Percentiles rank a stretch among this genome's conserved stretches.
Conservation (phyloP, 2,113 vertebrate genomes). For the Lates calcarifer region DNA sequence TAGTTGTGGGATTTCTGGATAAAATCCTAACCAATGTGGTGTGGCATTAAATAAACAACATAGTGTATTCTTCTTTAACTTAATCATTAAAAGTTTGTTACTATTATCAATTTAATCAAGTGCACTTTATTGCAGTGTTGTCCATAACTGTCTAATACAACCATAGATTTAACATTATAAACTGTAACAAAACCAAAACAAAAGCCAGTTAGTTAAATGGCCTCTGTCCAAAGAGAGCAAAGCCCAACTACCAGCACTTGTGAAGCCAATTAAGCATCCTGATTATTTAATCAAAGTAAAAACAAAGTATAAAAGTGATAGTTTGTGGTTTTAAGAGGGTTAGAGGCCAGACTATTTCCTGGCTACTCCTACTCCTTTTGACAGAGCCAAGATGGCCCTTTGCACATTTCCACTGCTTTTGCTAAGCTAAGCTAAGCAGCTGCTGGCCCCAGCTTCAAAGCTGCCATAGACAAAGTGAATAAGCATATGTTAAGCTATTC, state of each 20-base stretch:
- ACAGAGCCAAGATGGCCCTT: not conserved
- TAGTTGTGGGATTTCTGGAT: not conserved
- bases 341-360: not conserved
- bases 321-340: not conserved
- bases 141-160: not conserved
- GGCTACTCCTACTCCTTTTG: not conserved
- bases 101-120: no score
- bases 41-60: no score
- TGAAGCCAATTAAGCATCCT: not conserved
- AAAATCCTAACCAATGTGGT: no score
- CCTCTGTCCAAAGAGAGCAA: no score
- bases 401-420: not conserved
- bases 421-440: not conserved
- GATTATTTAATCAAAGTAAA: not conserved
- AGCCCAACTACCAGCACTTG: not conserved
- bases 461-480: not conserved
- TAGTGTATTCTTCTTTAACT: not conserved
- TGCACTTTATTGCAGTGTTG: no score
- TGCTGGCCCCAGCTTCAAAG: not conserved
- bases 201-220: no score
- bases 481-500: not conserved
- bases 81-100: not conserved
- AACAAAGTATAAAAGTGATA: not conserved
- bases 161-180: not conserved
- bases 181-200: no score